A percentile compares a stretch with the other conserved stretches of the same genome.
phyloP scores from a whole-genome alignment of 2,888 invertebrate genomes.

The Aphidius colemani region DNA sequence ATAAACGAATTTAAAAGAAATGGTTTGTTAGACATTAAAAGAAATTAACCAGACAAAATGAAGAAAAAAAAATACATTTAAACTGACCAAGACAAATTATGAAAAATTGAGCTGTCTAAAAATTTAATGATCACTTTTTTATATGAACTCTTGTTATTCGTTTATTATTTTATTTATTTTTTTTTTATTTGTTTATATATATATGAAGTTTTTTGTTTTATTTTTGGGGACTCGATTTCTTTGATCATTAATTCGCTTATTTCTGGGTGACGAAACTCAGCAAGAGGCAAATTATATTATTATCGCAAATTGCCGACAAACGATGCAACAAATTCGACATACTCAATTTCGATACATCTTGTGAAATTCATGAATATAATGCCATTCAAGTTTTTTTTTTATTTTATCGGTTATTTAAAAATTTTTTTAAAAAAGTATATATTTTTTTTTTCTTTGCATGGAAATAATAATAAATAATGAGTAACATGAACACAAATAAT shows the following conservation, averaged over 20 bases:
- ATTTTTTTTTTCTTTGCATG: too few species aligned
- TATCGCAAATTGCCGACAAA: conserved; percentile 48
- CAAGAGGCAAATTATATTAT: conserved; percentile 49
- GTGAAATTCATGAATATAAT: too few species aligned
- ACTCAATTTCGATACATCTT: too few species aligned
- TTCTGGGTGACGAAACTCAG: conserved; percentile 27
- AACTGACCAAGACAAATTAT: background rate
- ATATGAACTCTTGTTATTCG: conserved; percentile 10
- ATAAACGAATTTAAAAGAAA: background rate
- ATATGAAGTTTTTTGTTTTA: too few species aligned
- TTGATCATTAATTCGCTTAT: conserved; percentile 46
- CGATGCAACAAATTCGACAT: conserved; percentile 44
- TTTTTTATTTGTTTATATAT: too few species aligned
- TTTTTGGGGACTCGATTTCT: conserved; percentile 28
- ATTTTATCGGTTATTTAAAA: too few species aligned
- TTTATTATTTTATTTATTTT: conserved; percentile 16
- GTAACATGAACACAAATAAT: too few species aligned
- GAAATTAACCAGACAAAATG: background rate
- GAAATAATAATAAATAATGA: too few species aligned
- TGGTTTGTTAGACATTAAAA: background rate
- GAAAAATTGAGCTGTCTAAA: conserved; percentile 1
- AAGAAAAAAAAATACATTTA: background rate
- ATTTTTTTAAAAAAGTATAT: too few species aligned
- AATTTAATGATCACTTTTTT: background rate
- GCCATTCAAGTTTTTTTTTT: too few species aligned